These are phyloP conservation scores for Samia ricini DNA, from an alignment of 1,140 invertebrate genomes.

Conservation along the genomic window DNA sequence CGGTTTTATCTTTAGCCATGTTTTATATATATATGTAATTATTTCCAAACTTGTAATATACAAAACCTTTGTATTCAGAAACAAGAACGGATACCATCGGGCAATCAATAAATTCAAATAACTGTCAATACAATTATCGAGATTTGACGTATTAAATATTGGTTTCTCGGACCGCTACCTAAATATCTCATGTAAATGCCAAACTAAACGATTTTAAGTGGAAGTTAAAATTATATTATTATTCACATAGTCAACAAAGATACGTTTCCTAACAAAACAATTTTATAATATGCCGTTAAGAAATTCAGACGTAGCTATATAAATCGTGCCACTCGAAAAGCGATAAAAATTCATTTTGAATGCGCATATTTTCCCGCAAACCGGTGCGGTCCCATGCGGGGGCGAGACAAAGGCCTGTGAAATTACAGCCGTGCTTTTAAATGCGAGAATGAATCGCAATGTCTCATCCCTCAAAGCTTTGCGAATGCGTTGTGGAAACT, in stretches of 20 bases:
- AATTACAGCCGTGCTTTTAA: constrained; percentile 75
- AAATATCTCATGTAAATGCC: no score
- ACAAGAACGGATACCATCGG: no score
- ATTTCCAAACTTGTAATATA: no score
- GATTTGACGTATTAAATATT: no score
- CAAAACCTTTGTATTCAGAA: no score
- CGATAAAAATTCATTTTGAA: constrained; percentile 68
- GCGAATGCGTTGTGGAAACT: constrained; percentile 38
- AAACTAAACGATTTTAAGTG: no score
- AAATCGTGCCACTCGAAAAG: constrained; percentile 66
- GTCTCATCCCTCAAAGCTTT: constrained; percentile 71
- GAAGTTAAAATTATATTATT: no score
- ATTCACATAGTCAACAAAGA: background rate
- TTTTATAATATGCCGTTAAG: constrained; percentile 26
- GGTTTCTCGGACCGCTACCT: no score
- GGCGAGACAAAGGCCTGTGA: constrained; percentile 66
- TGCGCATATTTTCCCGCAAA: constrained; percentile 69
- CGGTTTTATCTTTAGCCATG: no score
- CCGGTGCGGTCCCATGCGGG: constrained; percentile 42
- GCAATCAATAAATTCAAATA: no score
- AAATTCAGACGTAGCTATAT: constrained; percentile 27
- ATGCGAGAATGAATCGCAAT: constrained; percentile 72
- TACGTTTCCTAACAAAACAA: background rate
- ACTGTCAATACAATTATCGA: no score
- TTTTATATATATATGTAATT: no score